Base-by-base conservation (phyloP, 1,140 invertebrate genomes). In the Leptopilina clavipes region DNA sequence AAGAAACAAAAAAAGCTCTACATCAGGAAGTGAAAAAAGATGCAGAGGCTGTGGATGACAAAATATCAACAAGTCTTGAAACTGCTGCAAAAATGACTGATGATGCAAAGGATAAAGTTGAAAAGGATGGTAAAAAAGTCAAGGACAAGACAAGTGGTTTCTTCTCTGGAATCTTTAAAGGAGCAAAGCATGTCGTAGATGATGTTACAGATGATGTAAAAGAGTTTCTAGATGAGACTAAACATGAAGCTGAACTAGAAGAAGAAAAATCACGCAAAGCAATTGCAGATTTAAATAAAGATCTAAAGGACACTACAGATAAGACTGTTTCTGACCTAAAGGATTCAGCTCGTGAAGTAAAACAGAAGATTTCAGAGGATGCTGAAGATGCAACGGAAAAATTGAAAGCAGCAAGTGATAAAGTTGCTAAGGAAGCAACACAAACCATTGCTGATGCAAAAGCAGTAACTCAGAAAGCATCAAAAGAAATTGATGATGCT, bases 251-350 rank as follows among this genome's bases (percentile, higher is more conserved):
- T 8, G 45, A 12, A 14, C 10, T 52, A 17, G 48, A 73, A 40
- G 59, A 25, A 72, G 83, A 85, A 74, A 25, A 77, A 54, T 83
- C 84, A 37, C 48, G 48, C n/a, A 52, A 52, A n/a, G 48, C 48
- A 52, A 17, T 52, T 0, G 48, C 12, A 17, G 40, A 70, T 22
- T 70, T 37, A 10, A 52, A 8, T 52, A 52, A 52, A 8, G 48
- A 52, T 12, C 17, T 52, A n/a, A 52, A 52, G 48, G 48, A 52
- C n/a, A 52, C 48, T 70, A 25, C 44, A 17, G 70, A 71, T n/a
- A 71, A 31, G 9, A 3, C 37, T 40, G 22, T 11, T 43, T 71
- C 70, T 37, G 70, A 40, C 14, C 7, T 70, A 14, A 71, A 75
- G 31, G 79, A 84, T 72, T 72, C 71, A 25, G 10, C 48, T 3